These are phyloP conservation scores for Gymnoscopelus microlampas DNA, from an alignment of 2,797 vertebrate genomes.

Conservation along the genomic window DNA sequence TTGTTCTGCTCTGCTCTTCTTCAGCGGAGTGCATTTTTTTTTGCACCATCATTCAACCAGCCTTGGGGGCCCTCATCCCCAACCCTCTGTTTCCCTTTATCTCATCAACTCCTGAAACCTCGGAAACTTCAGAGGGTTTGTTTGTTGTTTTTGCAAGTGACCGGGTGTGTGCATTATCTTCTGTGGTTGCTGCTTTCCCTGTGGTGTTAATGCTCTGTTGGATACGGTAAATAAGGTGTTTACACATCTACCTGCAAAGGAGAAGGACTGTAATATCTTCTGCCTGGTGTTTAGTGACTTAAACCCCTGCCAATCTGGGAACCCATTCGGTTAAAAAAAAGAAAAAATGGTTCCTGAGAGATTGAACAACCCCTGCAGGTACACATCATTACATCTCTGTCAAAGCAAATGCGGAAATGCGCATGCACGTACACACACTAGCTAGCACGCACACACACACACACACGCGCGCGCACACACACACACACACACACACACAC, in stretches of 20 bases:
- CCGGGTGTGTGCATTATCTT: constrained; percentile 19
- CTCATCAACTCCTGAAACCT: constrained; percentile 42
- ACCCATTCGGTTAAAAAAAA: too few species aligned
- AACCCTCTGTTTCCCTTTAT: constrained; percentile 52
- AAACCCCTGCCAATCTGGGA: too few species aligned
- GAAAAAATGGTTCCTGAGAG: too few species aligned
- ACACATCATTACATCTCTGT: too few species aligned
- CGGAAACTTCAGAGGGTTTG: constrained; percentile 21
- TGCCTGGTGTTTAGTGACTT: too few species aligned
- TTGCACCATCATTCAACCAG: constrained; percentile 47
- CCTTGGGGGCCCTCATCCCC: constrained; percentile 47
- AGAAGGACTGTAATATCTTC: too few species aligned
- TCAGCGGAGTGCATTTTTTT: constrained; percentile 34
- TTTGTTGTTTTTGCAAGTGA: constrained; percentile 27
- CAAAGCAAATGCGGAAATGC: too few species aligned
- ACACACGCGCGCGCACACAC: not conserved
- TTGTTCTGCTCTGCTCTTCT: constrained; percentile 25
- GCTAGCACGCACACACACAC: too few species aligned
- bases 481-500: constrained; percentile 7
- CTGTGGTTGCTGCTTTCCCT: constrained; percentile 16
- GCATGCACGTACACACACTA: too few species aligned
- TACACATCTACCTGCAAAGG: too few species aligned
- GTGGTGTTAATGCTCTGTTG: constrained; percentile 32
- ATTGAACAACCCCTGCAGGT: too few species aligned
- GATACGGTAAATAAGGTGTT: not conserved